Conservation (phyloP, 2,797 vertebrate species). For the Pseudochirops corinnae region DNA sequence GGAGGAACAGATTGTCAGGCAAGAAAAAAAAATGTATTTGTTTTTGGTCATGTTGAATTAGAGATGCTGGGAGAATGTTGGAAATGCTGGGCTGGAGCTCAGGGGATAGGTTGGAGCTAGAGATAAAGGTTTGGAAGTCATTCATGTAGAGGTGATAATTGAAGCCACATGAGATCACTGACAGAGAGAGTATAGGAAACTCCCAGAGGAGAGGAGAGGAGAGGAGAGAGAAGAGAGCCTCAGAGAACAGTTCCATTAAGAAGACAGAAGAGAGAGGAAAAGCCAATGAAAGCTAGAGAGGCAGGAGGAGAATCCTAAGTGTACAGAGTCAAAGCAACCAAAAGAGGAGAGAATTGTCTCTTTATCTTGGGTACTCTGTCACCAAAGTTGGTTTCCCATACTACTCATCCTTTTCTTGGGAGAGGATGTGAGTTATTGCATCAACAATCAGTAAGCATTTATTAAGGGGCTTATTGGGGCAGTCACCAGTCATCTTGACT, state of each 20-base stretch:
- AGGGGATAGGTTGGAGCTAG: background rate
- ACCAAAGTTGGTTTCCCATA: background rate
- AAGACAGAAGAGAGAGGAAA: background rate
- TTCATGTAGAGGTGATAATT: background rate
- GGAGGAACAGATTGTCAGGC: background rate
- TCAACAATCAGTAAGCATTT: background rate
- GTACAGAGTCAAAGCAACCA: background rate
- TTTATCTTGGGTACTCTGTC: background rate
- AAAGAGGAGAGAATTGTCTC: background rate
- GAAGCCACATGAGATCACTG: background rate
- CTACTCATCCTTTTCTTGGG: background rate
- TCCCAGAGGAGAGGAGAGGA: conserved; percentile 23
- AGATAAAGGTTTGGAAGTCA: background rate
- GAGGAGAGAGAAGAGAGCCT: background rate
- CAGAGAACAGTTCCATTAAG: background rate
- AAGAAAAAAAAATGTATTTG: background rate
- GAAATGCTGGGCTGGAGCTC: background rate
- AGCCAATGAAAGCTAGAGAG: background rate
- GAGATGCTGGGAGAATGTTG: background rate
- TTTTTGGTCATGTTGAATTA: background rate
- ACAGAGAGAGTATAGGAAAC: background rate
- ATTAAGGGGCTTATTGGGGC: background rate
- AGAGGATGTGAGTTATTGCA: background rate
- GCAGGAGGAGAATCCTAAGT: background rate
- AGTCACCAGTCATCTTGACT: background rate